Evolutionary conservation across 92 coral and sea anemone species (phyloP).

Genomic region (Siderastrea siderea): DNA sequence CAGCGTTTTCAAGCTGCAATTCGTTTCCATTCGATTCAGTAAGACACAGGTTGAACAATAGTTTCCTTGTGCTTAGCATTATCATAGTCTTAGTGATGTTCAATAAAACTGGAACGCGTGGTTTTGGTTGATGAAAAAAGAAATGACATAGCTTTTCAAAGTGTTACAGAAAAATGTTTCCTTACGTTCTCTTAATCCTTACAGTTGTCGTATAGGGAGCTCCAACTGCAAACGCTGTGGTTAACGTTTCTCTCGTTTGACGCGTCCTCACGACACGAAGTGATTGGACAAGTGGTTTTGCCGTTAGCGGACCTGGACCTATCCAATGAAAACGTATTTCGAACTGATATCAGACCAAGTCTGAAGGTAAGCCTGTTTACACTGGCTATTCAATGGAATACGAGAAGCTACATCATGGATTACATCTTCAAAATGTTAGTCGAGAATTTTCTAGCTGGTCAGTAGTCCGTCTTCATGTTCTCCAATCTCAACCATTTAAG

Average conservation of each 20-base stretch:
- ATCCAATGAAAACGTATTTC: constrained; percentile 73
- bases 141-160: no score
- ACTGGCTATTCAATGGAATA: background rate
- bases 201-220: constrained; percentile 61
- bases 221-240: constrained; percentile 83
- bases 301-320: constrained; percentile 82
- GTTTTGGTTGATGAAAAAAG: background rate
- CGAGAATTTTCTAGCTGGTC: no score
- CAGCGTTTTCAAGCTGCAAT: no score
- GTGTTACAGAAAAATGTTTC: background rate
- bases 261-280: constrained; percentile 86
- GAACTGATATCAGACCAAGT: constrained; percentile 83
- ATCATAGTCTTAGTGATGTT: no score
- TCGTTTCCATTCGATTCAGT: no score
- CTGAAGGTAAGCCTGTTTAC: constrained; percentile 69
- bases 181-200: background rate
- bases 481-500: no score
- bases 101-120: no score
- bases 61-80: no score
- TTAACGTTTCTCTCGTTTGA: constrained; percentile 86
- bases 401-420: no score
- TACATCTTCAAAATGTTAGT: no score
- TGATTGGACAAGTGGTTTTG: constrained; percentile 87
- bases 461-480: no score
- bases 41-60: no score